Evolutionary conservation across 2,113 vertebrate genomes (phyloP), one percentile per base, ranked within the genome.

Genomic region (Proteles cristata): DNA sequence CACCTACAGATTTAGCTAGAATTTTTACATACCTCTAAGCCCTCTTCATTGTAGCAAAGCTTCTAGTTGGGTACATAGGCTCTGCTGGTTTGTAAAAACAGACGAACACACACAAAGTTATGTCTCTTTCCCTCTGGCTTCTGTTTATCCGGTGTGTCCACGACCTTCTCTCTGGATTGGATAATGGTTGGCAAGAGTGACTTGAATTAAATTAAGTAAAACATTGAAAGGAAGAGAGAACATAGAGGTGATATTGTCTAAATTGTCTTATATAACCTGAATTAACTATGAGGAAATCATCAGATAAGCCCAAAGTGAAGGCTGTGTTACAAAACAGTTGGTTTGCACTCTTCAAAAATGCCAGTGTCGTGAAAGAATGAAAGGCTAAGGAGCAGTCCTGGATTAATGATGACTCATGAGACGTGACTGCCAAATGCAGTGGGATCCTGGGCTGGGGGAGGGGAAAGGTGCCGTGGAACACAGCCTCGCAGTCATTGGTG

Each of bases 401-500:
- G 79, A 31, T n/a, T 48, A 39, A 65, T 66, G 43, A 80, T 1
- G 0, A 53, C 31, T n/a, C 3, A 25, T 53, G 79, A 69, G 74
- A 39, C 8, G 26, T n/a, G 53, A 55, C 15, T 4, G 3, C 28
- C 39, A 3, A 19, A 1, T 65, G 28, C n/a, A 9, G 69, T 4
- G 9, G 43, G 11, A 61, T 58, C 92, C 73, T 9, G 8, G 26
- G 11, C 3, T 8, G 45, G 25, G 43, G 71, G 48, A 74, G 73
- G 73, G 39, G 28, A 15, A 23, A 23, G 19, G 10, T 48, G 80
- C 39, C 88, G 0, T n/a, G 28, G 43, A 74, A 90, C 19, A 21
- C 28, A 11, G 4, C 2, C 5, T 1, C 1, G 48, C 0, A 43
- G 0, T 35, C 0, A 39, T 25, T 19, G 39, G n/a, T 28, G 21